These are phyloP conservation scores for Coleophora deauratella DNA, from an alignment of 2,888 invertebrate species.

Conservation along the genomic window DNA sequence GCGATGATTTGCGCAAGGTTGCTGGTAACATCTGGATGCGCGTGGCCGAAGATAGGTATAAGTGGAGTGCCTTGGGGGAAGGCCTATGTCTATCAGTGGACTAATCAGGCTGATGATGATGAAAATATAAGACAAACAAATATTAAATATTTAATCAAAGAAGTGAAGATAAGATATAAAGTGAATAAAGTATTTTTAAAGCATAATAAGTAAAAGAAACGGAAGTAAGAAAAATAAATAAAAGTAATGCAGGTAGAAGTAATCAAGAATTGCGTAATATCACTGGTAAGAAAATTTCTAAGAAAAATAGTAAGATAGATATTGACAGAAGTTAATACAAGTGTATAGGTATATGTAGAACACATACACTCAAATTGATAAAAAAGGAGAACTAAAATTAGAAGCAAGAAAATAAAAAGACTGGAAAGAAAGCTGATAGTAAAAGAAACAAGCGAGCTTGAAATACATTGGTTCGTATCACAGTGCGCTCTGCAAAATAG, in stretches of 20 bases:
- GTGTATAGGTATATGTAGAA: no score
- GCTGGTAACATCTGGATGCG: no score
- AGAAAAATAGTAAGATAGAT: neutral
- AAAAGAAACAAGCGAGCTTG: constrained; percentile 10
- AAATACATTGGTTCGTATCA: constrained; percentile 62
- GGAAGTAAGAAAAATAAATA: neutral
- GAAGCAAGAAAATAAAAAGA: neutral
- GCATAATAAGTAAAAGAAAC: neutral
- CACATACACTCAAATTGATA: constrained; percentile 7
- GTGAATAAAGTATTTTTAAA: no score
- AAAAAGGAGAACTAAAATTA: constrained; percentile 8
- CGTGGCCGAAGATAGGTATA: no score
- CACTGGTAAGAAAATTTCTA: neutral
- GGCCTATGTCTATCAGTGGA: no score
- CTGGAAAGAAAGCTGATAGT: constrained; percentile 16
- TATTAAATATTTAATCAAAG: neutral
- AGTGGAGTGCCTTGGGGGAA: no score
- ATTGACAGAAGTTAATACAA: constrained; percentile 1
- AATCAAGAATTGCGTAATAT: constrained; percentile 1
- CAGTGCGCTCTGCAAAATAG: constrained; percentile 52
- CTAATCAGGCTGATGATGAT: no score
- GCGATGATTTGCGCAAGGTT: no score
- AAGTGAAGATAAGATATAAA: no score
- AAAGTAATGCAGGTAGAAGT: neutral
- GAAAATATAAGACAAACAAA: no score